These are phyloP conservation scores for Albula goreensis DNA, from an alignment of 2,113 vertebrate genomes.

Conservation along the genomic window DNA sequence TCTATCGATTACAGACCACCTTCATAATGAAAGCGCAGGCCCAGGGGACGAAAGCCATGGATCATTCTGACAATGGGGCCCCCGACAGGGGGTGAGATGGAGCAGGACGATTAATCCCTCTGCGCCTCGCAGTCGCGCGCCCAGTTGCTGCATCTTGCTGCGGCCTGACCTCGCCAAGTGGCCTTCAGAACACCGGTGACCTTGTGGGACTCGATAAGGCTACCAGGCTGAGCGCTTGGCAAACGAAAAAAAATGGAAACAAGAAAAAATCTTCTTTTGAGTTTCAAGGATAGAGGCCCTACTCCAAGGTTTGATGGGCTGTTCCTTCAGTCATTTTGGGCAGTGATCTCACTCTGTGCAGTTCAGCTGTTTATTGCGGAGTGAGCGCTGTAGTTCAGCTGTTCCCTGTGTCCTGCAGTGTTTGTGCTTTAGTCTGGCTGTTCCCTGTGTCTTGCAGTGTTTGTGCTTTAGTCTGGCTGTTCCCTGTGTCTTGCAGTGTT, in stretches of 20 bases:
- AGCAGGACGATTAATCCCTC: slow-evolving; percentile 84
- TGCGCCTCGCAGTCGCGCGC: slow-evolving; percentile 76
- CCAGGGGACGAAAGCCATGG: slow-evolving; percentile 72
- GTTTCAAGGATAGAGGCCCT: slow-evolving; percentile 22
- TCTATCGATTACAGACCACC: slow-evolving; percentile 76
- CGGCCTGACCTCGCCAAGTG: slow-evolving; percentile 80
- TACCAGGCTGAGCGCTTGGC: slow-evolving; percentile 47
- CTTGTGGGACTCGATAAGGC: slow-evolving; percentile 76
- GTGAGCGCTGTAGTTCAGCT: too few relatives aligned
- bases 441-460: too few relatives aligned
- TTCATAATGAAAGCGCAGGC: slow-evolving; percentile 78
- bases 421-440: too few relatives aligned
- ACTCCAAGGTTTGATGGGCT: too few relatives aligned
- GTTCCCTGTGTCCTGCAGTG: too few relatives aligned
- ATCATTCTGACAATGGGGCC: slow-evolving; percentile 81
- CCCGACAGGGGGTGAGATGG: slow-evolving; percentile 75
- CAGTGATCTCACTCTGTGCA: too few relatives aligned
- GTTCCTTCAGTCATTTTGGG: too few relatives aligned
- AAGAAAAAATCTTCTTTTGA: slow-evolving; percentile 40
- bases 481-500: too few relatives aligned
- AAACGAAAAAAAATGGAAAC: too few relatives aligned
- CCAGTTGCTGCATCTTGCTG: slow-evolving; percentile 81
- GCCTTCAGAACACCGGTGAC: slow-evolving; percentile 78
- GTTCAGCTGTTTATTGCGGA: too few relatives aligned
- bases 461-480: too few relatives aligned